These are phyloP conservation scores for Tamias sibiricus DNA, from an alignment of 2,113 vertebrate species.

Conservation along the genomic window DNA sequence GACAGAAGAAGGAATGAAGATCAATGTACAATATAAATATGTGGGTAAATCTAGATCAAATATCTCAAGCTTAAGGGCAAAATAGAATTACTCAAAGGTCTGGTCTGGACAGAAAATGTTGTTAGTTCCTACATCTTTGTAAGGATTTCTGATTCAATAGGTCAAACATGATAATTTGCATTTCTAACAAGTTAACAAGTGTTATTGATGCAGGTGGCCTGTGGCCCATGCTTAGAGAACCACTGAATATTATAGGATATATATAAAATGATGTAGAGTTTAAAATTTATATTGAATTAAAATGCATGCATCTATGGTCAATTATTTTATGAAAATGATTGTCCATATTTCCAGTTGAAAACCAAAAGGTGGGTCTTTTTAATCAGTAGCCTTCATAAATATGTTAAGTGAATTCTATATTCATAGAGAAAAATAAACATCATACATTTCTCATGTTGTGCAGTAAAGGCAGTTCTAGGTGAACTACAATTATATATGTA, in stretches of 20 bases:
- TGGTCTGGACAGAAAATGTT: background rate
- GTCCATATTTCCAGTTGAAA: background rate
- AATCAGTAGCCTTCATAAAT: background rate
- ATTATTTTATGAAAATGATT: background rate
- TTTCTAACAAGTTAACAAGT: background rate
- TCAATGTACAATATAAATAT: background rate
- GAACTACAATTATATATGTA: background rate
- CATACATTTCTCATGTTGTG: background rate
- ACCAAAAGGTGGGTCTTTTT: background rate
- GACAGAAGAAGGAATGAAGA: background rate
- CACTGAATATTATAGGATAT: background rate
- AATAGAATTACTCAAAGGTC: background rate
- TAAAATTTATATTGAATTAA: background rate
- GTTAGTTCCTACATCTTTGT: accelerated
- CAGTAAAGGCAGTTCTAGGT: background rate
- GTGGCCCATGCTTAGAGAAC: background rate
- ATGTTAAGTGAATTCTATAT: background rate
- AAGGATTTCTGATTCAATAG: background rate
- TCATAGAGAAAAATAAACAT: background rate
- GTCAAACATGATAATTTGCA: background rate
- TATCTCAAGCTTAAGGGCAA: background rate
- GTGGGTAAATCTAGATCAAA: background rate
- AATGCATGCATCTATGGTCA: background rate
- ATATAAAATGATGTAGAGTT: background rate
- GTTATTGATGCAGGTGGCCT: background rate